Evolutionary conservation across 2,113 vertebrate genomes (phyloP).

Genomic region (Podarcis raffonei): DNA sequence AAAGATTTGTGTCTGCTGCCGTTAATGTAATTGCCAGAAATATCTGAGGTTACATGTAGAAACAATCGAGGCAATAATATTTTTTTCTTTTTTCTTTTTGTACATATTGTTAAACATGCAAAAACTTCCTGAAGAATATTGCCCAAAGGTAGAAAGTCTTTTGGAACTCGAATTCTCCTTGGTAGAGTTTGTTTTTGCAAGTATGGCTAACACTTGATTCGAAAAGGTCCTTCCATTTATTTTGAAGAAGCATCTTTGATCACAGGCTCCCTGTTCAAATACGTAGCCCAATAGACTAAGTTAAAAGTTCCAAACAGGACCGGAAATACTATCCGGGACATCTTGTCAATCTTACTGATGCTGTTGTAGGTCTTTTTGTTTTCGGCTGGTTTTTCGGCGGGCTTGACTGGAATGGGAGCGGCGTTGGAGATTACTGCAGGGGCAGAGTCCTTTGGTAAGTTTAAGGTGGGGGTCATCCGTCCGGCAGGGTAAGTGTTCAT

Average conservation of each 20-base stretch:
- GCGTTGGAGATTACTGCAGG: conserved; percentile 87
- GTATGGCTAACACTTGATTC: conserved; percentile 73
- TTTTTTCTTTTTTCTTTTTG: conserved; percentile 56
- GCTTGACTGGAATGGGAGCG: conserved; percentile 81
- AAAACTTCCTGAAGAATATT: conserved; percentile 80
- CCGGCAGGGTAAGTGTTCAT: conserved; percentile 85
- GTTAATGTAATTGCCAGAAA: conserved; percentile 71
- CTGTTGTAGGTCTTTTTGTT: conserved; percentile 99
- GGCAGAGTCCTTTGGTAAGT: conserved; percentile 89
- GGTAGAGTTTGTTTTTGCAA: conserved; percentile 69
- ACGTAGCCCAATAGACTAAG: conserved; percentile 97
- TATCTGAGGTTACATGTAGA: conserved; percentile 82
- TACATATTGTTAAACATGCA: conserved; percentile 91
- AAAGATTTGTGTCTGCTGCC: conserved; percentile 69
- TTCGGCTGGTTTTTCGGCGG: conserved; percentile 85
- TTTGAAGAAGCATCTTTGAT: conserved; percentile 89
- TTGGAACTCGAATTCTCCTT: conserved; percentile 75
- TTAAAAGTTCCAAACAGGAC: conserved; percentile 97
- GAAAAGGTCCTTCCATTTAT: conserved; percentile 66
- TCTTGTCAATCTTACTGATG: conserved; percentile 98
- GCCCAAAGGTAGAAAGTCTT: conserved; percentile 69
- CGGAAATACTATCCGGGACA: conserved; percentile 96
- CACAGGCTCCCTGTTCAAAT: conserved; percentile 95
- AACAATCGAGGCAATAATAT: conserved; percentile 88
- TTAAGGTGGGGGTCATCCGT: conserved; percentile 86